A percentile compares a stretch with the other conserved stretches of the same genome.
These are phyloP conservation scores for Corythaeola cristata DNA, from an alignment of 2,113 vertebrate genomes.

Conservation along the genomic window DNA sequence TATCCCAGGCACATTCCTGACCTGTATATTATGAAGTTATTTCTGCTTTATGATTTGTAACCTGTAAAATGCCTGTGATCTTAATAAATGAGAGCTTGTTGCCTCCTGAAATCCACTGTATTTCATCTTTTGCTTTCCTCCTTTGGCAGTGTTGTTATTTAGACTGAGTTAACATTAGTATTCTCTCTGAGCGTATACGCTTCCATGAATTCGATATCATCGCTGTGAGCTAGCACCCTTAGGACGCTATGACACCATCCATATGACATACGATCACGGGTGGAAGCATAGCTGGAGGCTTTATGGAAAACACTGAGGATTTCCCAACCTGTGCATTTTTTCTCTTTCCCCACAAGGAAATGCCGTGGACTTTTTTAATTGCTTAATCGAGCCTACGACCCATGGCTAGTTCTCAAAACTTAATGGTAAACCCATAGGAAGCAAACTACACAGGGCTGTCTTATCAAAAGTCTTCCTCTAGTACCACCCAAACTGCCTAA, in stretches of 20 bases:
- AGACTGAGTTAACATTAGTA: slow-evolving; percentile 68
- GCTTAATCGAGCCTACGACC: background rate
- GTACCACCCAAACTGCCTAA: background rate
- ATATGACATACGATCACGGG: slow-evolving; percentile 60
- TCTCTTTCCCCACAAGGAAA: background rate
- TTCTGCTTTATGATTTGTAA: slow-evolving; percentile 70
- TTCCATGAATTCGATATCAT: slow-evolving; percentile 57
- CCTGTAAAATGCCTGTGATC: slow-evolving; percentile 65
- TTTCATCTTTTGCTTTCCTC: slow-evolving; percentile 63
- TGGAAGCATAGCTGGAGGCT: slow-evolving; percentile 53
- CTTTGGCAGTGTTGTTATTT: slow-evolving; percentile 70
- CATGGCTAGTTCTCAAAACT: background rate
- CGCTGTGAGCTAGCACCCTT: slow-evolving; percentile 57
- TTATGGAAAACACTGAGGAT: slow-evolving; percentile 56
- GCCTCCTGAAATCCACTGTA: slow-evolving; percentile 67
- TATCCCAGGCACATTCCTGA: slow-evolving; percentile 70
- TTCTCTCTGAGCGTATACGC: slow-evolving; percentile 64
- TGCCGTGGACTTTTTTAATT: background rate
- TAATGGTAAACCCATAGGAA: background rate
- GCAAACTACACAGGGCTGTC: background rate
- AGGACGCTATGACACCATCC: slow-evolving; percentile 64
- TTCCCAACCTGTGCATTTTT: background rate
- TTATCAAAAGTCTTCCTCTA: background rate
- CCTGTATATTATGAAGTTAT: slow-evolving; percentile 71
- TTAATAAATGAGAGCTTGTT: slow-evolving; percentile 69